These are phyloP conservation scores for Silvanus unidentatus DNA, from an alignment of 2,888 invertebrate species.

Conservation along the genomic window DNA sequence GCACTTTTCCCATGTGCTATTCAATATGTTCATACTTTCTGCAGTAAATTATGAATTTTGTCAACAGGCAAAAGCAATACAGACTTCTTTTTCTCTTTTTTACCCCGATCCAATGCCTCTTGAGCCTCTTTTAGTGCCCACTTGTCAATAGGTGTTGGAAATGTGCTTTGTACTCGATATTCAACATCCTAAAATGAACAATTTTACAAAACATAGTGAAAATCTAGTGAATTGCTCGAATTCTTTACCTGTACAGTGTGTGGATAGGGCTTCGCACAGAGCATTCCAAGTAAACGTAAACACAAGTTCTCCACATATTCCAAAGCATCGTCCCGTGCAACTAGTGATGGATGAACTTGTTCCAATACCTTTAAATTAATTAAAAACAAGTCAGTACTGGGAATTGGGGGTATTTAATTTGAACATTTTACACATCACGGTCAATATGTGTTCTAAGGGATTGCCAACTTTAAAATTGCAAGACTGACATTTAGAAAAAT, in stretches of 20 bases:
- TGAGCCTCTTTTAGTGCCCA: slow-evolving; percentile 91
- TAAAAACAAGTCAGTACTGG: slow-evolving; percentile 3
- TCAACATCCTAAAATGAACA: slow-evolving; percentile 72
- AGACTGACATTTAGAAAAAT: no score
- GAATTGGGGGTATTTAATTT: background rate
- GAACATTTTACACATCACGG: background rate
- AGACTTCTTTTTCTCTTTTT: slow-evolving; percentile 71
- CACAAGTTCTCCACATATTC: slow-evolving; percentile 90
- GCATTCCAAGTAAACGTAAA: slow-evolving; percentile 77
- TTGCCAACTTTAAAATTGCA: no score
- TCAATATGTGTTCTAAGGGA: no score
- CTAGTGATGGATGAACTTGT: slow-evolving; percentile 82
- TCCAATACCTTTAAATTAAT: slow-evolving; percentile 66
- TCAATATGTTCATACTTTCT: slow-evolving; percentile 55
- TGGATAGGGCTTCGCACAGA: slow-evolving; percentile 79
- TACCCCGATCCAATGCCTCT: slow-evolving; percentile 72
- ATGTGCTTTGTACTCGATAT: slow-evolving; percentile 83
- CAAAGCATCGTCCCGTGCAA: slow-evolving; percentile 82
- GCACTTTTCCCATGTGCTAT: background rate
- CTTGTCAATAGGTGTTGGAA: slow-evolving; percentile 91
- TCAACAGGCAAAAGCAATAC: slow-evolving; percentile 75
- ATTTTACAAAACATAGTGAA: slow-evolving; percentile 6
- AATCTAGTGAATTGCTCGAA: background rate
- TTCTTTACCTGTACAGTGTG: slow-evolving; percentile 64
- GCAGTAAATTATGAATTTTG: slow-evolving; percentile 80